Conservation (phyloP, 2,888 invertebrate species). For the Tyria jacobaeae region DNA sequence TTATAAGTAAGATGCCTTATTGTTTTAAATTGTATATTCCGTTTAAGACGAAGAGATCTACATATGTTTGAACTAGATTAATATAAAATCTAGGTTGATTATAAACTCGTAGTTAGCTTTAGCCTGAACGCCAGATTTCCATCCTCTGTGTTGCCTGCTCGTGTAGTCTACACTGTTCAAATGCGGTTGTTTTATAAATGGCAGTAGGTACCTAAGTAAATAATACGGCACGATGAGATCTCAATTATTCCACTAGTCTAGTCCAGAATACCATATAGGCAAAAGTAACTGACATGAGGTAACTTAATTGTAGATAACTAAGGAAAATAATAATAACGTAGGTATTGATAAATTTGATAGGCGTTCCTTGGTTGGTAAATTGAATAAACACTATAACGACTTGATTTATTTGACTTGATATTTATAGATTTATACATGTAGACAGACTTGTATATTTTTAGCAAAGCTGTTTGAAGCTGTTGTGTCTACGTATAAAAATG, state of each 20-base stretch:
- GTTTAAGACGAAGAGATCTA: no score
- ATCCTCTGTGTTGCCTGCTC: not conserved
- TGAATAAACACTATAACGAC: no score
- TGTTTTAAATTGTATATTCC: no score
- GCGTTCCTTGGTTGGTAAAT: no score
- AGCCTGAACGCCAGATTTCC: not conserved
- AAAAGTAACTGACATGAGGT: not conserved
- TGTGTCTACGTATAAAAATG: no score
- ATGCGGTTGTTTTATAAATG: conserved; percentile 15
- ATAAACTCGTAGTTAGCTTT: not conserved
- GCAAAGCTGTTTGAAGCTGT: no score
- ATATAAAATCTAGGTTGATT: not conserved
- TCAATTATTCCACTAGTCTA: not conserved
- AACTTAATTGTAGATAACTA: not conserved
- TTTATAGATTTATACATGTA: no score
- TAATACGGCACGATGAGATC: conserved; percentile 8
- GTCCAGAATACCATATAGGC: not conserved
- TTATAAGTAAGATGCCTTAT: no score
- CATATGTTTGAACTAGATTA: no score
- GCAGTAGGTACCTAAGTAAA: not conserved
- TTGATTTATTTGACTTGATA: no score
- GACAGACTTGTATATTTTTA: no score
- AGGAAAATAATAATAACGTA: not conserved
- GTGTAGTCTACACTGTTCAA: conserved; percentile 7
- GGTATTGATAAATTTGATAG: not conserved